Base-by-base conservation (phyloP, 2,113 vertebrate species). In the Circaetus gallicus region DNA sequence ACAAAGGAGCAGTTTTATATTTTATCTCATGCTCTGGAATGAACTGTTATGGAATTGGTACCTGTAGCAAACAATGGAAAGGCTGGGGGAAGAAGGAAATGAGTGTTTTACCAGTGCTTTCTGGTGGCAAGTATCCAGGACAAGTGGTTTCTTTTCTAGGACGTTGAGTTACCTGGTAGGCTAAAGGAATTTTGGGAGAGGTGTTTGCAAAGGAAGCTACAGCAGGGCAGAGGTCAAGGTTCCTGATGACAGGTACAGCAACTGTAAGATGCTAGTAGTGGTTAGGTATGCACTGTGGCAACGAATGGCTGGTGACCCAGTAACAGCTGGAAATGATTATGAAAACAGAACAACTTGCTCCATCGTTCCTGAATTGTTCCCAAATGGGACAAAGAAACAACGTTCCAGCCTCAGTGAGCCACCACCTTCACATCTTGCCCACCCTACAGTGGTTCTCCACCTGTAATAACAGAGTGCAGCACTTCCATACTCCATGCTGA, bases 401-500 rank as follows among this genome's bases (percentile, higher is more conserved):
- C 79, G 24, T 61, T 83, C 18, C 5, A 58, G 19, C 45, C 14
- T 42, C 18, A 38, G 10, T 50, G 24, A 55, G 19, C 20, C 3
- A 1, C 12, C 4, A 0, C 10, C 13, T 85, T 73, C 9, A 5
- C 6, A 24, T 66, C 25, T 77, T 70, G 15, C 34, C 18, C 9
- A 32, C 12, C 1, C 28, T 40, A 49, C 5, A 42, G 25, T 2
- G 2, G 47, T 38, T 66, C 16, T 78, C n/a, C 1, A 0, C 3
- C 4, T 53, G 15, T 11, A 71, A 50, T 62, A 65, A 38, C 1
- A 3, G 58, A 71, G 8, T 19, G 7, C 22, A 56, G 31, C 28
- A 36, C 2, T 36, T 71, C 52, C 31, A 5, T 20, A 45, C 17
- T 47, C 0, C 0, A 8, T 45, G 8, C 7, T 36, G 20, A 36